phyloP scores from a whole-genome alignment of 2,113 vertebrate genomes.

The Macaca nemestrina region DNA sequence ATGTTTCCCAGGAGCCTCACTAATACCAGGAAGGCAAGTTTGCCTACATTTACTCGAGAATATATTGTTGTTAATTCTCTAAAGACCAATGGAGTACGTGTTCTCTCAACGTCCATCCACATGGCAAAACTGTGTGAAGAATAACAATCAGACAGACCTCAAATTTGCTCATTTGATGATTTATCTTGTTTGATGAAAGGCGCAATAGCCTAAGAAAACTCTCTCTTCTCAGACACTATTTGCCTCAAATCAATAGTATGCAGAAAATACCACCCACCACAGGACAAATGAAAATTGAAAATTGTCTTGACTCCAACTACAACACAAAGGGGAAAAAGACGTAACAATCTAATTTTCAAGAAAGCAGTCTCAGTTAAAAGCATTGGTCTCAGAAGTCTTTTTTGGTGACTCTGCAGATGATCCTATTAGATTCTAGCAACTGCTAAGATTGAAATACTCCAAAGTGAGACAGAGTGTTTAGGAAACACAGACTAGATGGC shows the following conservation, averaged over 20 bases:
- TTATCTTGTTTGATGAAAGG: not conserved
- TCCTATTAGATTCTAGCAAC: not conserved
- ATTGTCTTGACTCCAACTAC: not conserved
- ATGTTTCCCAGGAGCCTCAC: not conserved
- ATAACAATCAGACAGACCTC: not conserved
- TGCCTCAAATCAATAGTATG: slow-evolving; percentile 47
- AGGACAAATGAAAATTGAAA: slow-evolving; percentile 21
- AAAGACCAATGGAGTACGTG: not conserved
- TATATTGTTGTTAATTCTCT: not conserved
- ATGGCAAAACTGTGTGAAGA: not conserved
- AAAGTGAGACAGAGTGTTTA: not conserved
- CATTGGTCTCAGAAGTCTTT: not conserved
- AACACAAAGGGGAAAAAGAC: not conserved
- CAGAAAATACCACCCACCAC: slow-evolving; percentile 44
- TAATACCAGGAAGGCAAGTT: not conserved
- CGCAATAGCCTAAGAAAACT: not conserved
- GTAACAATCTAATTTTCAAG: not conserved
- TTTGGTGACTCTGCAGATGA: not conserved
- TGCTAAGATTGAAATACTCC: not conserved
- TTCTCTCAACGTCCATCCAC: not conserved
- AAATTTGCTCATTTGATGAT: not conserved
- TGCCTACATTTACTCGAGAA: not conserved
- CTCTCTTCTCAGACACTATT: not conserved
- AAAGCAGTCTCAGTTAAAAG: not conserved
- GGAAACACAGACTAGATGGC: not conserved